Percentiles rank a stretch among this genome's conserved stretches.
Conservation (phyloP, 2,797 vertebrate genomes). For the Xiphophorus birchmanni region DNA sequence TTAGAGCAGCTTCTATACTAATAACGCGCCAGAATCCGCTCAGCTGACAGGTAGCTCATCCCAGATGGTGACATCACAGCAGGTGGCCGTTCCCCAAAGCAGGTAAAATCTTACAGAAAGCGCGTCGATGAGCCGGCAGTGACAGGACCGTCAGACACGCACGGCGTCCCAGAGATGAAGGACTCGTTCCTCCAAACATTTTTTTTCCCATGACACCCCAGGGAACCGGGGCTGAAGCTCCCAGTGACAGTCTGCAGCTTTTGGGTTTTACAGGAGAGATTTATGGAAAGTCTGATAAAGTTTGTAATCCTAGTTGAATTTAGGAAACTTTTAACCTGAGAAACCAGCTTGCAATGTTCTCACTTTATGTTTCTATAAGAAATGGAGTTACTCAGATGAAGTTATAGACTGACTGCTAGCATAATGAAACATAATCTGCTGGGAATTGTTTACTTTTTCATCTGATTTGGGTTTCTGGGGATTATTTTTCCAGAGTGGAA, state of each 20-base stretch:
- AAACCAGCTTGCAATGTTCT: not conserved
- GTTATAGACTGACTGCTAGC: not conserved
- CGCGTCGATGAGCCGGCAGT: conserved; percentile 18
- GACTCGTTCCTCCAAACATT: conserved; percentile 32
- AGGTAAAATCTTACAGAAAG: conserved; percentile 43
- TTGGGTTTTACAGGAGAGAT: not conserved
- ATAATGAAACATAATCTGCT: not conserved
- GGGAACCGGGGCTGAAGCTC: not conserved
- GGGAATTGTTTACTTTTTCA: not conserved
- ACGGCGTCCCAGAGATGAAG: not conserved
- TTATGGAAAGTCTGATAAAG: not conserved
- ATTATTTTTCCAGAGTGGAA: not conserved
- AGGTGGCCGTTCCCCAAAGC: conserved; percentile 65
- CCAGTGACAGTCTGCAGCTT: not conserved
- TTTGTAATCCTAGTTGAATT: conserved; percentile 2
- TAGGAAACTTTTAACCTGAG: not conserved
- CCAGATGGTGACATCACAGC: conserved; percentile 78
- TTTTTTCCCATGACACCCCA: conserved; percentile 40
- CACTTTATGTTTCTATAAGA: not conserved
- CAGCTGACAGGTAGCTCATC: conserved; percentile 64
- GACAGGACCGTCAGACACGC: conserved; percentile 27
- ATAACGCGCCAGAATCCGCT: conserved; percentile 4
- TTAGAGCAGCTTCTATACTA: not conserved
- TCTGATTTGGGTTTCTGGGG: not conserved
- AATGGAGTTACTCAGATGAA: not conserved